Base-by-base conservation (phyloP, 1,140 invertebrate species). In the Gonatopus flavifemur region DNA sequence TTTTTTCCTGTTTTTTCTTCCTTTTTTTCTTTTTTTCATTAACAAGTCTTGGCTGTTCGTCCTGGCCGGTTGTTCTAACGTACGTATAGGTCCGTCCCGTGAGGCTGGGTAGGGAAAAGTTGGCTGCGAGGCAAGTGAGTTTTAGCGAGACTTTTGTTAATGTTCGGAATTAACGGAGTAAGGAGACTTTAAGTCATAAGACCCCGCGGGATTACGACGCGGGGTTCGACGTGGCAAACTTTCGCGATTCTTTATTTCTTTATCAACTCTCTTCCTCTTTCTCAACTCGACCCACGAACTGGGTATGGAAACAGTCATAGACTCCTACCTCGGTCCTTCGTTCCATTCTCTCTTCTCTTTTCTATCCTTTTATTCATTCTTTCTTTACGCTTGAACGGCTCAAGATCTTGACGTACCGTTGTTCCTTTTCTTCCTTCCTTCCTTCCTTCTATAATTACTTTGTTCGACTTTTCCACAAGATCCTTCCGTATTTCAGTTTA, bases 131-230 rank as follows among this genome's bases (percentile, higher is more conserved):
- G n/a, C n/a, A n/a, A n/a, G n/a, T n/a, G n/a, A 74, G 73, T 74
- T 76, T 76, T 74, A 71, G 70, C 72, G 65, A 73, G 72, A 76
- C 71, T 74, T 76, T 76, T 76, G 74, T 76, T 76, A 76, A 76
- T 76, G 74, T 76, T 76, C 72, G 64, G 69, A 76, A 76, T 74
- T 76, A 76, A 76, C 72, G 74, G 70, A 74, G 74, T 76, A 76
- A 76, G 72, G 74, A 71, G 72, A 76, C 70, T 76, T 75, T 76
- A 76, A 76, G 74, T 76, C 74, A 76, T 76, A 76, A 75, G 74
- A 69, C 65, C 74, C 62, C 74, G 18, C 43, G 72, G 72, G 69
- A 72, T n/a, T n/a, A n/a, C n/a, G n/a, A 45, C 55, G 49, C 53
- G 55, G 59, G 67, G 62, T 74, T 74, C 72, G 69, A 74, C 70